These are phyloP conservation scores for Neotoxoptera formosana DNA, from an alignment of 1,140 invertebrate genomes.

Conservation along the genomic window DNA sequence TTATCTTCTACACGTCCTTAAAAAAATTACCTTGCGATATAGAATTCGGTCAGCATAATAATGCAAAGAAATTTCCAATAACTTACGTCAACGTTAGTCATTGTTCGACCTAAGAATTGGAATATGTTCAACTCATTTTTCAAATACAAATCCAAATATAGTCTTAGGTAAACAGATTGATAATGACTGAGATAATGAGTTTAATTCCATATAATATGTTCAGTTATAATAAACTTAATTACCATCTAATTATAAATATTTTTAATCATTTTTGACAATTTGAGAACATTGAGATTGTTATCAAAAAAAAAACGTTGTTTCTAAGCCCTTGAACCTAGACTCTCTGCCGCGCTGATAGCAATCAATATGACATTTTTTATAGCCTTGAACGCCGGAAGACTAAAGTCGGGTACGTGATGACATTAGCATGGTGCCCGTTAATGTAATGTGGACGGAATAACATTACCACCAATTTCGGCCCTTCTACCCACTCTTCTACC, in stretches of 20 bases:
- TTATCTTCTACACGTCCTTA: conserved; percentile 7
- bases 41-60: conserved; percentile 21
- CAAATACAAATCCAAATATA: neutral
- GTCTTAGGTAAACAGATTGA: neutral
- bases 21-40: neutral
- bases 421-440: neutral
- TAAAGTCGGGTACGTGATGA: conserved; percentile 22
- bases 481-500: neutral
- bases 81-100: neutral
- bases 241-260: neutral
- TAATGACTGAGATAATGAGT: neutral
- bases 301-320: neutral
- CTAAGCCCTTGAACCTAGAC: conserved; percentile 2
- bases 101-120: neutral
- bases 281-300: neutral
- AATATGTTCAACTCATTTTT: neutral
- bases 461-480: neutral
- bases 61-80: neutral
- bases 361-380: conserved; percentile 2
- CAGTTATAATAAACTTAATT: neutral
- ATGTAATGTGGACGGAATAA: conserved; percentile 29
- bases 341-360: neutral
- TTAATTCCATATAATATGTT: neutral
- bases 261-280: neutral
- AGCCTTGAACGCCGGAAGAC: conserved; percentile 32